Percentiles rank a stretch among this genome's conserved stretches.
Evolutionary conservation across 2,113 vertebrate genomes (phyloP).

Genomic region (human): GRCh38 chr5:162655001-162655500

Average conservation of each 20-base stretch:
- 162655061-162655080: neutral
- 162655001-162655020: neutral
- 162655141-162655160: neutral
- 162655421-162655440: neutral
- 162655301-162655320: neutral
- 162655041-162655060: neutral
- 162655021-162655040: neutral
- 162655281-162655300: neutral
- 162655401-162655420: neutral
- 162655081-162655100: constrained; percentile 15
- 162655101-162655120: neutral
- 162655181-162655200: neutral
- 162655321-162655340: neutral
- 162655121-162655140: neutral
- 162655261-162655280: neutral
- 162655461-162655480: neutral
- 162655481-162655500: neutral
- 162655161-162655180: neutral
- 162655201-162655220: neutral
- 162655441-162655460: neutral
- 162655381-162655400: neutral
- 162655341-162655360: neutral
- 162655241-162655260: neutral
- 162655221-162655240: neutral
- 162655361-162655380: neutral